A percentile compares a stretch with the other conserved stretches of the same genome.
phyloP scores from a whole-genome alignment of 2,113 vertebrate species.

The Sialia sialis region DNA sequence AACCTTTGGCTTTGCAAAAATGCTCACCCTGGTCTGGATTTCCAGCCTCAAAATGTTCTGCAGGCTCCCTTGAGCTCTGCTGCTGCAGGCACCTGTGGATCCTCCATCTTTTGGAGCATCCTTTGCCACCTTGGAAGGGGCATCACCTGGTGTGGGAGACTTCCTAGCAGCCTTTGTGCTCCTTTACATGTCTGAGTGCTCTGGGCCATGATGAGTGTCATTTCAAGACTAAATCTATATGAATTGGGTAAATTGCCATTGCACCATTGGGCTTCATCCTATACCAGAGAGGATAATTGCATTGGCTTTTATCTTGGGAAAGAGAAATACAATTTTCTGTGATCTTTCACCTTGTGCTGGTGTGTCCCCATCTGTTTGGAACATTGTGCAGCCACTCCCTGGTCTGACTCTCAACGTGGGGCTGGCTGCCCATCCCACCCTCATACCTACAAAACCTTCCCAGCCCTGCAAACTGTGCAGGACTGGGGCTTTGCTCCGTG shows the following conservation, averaged over 20 bases:
- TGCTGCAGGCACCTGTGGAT: accelerated
- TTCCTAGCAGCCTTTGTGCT: neutral
- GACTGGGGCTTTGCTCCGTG: accelerated
- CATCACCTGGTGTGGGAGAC: neutral
- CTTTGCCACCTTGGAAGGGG: neutral
- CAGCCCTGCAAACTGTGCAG: accelerated
- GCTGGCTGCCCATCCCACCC: neutral
- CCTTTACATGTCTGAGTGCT: neutral
- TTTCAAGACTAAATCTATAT: neutral
- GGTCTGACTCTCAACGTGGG: accelerated
- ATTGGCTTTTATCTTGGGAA: neutral
- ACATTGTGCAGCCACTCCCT: accelerated
- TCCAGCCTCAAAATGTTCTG: neutral
- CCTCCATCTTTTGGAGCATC: neutral
- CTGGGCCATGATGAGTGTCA: neutral
- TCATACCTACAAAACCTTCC: neutral
- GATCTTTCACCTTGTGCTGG: neutral
- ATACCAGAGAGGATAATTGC: neutral
- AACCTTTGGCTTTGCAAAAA: neutral
- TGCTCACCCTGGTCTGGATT: neutral
- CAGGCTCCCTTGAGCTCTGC: neutral
- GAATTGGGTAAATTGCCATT: neutral
- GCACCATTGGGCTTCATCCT: neutral
- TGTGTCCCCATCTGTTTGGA: neutral
- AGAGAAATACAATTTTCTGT: neutral